Conservation (phyloP, 1,140 invertebrate species). For the Protaetia brevitarsis region DNA sequence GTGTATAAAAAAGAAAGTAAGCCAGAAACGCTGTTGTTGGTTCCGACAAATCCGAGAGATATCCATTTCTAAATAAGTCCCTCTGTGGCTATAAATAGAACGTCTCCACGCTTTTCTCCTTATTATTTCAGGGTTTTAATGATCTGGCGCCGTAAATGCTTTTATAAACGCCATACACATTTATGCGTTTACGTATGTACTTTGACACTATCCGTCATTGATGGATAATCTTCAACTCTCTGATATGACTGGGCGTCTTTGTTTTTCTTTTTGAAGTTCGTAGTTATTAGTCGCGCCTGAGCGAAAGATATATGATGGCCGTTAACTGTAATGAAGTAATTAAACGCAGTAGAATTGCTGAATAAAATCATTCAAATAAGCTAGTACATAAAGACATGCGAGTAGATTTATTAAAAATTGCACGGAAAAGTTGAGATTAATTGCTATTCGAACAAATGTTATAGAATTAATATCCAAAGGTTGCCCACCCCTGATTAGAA, state of each 20-base stretch:
- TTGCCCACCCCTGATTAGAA: too few species aligned
- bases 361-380: too few species aligned
- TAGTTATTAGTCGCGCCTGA: too few species aligned
- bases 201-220: neutral
- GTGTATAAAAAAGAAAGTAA: neutral
- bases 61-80: neutral
- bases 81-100: neutral
- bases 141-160: conserved; percentile 9
- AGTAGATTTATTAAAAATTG: too few species aligned
- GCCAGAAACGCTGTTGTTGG: neutral
- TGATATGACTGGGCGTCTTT: neutral
- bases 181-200: neutral
- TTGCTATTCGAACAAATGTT: too few species aligned
- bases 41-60: neutral
- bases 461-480: too few species aligned
- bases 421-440: too few species aligned
- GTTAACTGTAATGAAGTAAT: too few species aligned
- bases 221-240: neutral
- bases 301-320: too few species aligned
- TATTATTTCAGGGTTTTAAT: conserved; percentile 15
- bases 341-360: too few species aligned
- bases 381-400: too few species aligned
- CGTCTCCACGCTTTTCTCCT: neutral
- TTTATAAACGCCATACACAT: neutral
- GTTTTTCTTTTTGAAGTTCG: conserved; percentile 1